Evolutionary conservation across 2,797 vertebrate species (phyloP).

Genomic region (Cossypha niveicapilla): DNA sequence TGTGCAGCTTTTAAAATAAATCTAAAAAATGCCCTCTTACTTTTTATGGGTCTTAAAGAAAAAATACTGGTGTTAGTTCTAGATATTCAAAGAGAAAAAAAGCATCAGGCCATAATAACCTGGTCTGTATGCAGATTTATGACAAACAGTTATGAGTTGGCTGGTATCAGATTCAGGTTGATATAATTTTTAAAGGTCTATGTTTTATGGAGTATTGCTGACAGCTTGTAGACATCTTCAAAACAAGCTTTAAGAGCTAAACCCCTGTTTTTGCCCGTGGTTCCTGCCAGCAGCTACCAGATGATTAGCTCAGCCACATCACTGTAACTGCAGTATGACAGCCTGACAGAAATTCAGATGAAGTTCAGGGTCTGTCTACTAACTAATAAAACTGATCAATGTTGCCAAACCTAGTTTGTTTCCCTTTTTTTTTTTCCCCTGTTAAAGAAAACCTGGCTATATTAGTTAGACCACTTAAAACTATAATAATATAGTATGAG

Average conservation of each 20-base stretch:
- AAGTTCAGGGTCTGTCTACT: background rate
- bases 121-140: background rate
- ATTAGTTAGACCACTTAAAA: background rate
- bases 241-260: background rate
- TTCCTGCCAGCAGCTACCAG: background rate
- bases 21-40: background rate
- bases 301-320: background rate
- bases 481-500: background rate
- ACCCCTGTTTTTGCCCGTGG: background rate
- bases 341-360: background rate
- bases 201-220: background rate
- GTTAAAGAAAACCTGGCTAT: background rate
- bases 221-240: background rate
- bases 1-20: background rate
- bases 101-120: background rate
- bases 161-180: background rate
- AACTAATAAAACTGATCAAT: background rate
- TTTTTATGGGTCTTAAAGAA: background rate
- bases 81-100: background rate
- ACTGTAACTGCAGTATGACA: background rate
- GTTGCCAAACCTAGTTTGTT: background rate
- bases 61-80: background rate
- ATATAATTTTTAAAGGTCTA: background rate
- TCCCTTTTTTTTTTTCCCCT: accelerated
- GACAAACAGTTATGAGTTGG: background rate